Percentiles rank a stretch among this genome's conserved stretches.
These are phyloP conservation scores for Montipora cactus DNA, from an alignment of 64 coral and sea anemone species.

Conservation along the genomic window DNA sequence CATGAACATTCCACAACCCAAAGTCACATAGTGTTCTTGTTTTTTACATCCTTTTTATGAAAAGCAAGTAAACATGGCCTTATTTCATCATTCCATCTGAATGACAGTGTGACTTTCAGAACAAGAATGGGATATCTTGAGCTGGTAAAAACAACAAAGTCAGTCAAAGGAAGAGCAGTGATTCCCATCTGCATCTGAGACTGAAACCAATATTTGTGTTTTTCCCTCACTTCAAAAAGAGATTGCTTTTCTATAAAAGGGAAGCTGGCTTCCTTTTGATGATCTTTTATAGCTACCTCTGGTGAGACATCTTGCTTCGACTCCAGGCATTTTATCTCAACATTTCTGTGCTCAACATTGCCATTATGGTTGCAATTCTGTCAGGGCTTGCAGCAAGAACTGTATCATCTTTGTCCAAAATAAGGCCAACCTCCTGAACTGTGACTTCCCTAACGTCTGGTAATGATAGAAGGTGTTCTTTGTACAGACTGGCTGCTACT, in stretches of 20 bases:
- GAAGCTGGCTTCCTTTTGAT: constrained; percentile 6
- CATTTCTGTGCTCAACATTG: neutral
- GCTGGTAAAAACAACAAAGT: constrained; percentile 12
- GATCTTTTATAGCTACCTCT: constrained; percentile 2
- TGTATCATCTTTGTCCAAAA: neutral
- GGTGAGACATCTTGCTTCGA: constrained; percentile 11
- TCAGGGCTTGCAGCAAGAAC: constrained; percentile 30
- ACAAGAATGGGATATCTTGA: neutral
- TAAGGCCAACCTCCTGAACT: constrained; percentile 10
- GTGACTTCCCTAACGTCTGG: neutral
- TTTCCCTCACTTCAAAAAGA: neutral
- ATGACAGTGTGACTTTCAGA: neutral
- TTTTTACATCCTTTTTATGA: neutral
- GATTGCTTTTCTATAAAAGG: neutral
- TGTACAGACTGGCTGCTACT: neutral
- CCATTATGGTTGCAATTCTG: constrained; percentile 33
- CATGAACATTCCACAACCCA: neutral
- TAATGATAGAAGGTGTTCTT: neutral
- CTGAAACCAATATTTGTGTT: constrained; percentile 25
- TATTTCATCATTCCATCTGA: constrained; percentile 26
- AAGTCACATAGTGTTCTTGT: no score
- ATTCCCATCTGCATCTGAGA: constrained; percentile 24
- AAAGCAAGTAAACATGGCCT: neutral
- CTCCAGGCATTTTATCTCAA: neutral
- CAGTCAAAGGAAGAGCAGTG: neutral